Conservation (phyloP, 2,797 vertebrate species). For the Chiloscyllium punctatum region DNA sequence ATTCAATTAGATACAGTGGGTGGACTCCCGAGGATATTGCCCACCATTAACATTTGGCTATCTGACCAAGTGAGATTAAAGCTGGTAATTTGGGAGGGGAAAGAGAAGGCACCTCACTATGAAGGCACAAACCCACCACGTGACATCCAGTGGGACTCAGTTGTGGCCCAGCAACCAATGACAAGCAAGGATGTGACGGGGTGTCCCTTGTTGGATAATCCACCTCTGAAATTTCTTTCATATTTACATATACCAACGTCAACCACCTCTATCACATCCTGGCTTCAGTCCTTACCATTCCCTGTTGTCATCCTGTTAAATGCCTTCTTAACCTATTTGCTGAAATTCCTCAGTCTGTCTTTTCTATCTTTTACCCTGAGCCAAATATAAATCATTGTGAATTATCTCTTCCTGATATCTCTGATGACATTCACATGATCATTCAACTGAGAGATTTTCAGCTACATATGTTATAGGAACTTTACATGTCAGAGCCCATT, state of each 20-base stretch:
- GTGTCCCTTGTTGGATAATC: neutral
- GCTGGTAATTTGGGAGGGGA: too few relatives aligned
- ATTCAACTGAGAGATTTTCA: neutral
- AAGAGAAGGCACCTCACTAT: too few relatives aligned
- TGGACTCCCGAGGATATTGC: too few relatives aligned
- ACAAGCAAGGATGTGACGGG: too few relatives aligned
- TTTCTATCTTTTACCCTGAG: neutral
- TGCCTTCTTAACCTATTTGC: neutral
- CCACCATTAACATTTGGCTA: too few relatives aligned
- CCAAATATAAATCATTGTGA: neutral
- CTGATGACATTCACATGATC: neutral
- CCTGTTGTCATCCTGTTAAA: neutral
- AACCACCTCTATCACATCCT: neutral
- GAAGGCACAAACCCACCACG: too few relatives aligned
- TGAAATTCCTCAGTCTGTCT: neutral
- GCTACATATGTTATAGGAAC: neutral
- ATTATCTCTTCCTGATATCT: neutral
- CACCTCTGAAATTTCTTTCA: neutral
- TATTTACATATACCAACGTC: neutral
- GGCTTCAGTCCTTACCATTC: neutral
- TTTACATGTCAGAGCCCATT: neutral
- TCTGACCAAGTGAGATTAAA: too few relatives aligned
- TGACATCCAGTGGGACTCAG: too few relatives aligned
- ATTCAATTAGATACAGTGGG: too few relatives aligned
- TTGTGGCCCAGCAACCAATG: too few relatives aligned